Evolutionary conservation across 2,797 vertebrate species (phyloP).

Genomic region (Brachymystax lenok): DNA sequence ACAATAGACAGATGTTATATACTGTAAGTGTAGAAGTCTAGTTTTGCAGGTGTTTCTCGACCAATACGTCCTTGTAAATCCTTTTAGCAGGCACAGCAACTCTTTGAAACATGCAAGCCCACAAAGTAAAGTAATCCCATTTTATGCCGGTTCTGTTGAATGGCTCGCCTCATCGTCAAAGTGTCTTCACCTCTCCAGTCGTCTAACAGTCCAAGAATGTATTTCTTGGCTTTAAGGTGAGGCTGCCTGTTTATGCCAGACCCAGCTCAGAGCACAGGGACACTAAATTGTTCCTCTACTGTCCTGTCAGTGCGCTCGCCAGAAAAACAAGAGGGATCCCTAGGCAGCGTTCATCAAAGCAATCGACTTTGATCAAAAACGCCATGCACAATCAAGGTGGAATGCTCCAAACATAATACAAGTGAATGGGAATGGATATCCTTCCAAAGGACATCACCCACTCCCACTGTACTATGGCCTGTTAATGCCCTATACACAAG

Average conservation of each 20-base stretch:
- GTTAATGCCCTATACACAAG: conserved; percentile 54
- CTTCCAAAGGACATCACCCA: conserved; percentile 43
- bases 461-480: conserved; percentile 32
- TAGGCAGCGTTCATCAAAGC: conserved; percentile 81
- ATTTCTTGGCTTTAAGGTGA: conserved; percentile 71
- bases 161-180: conserved; percentile 56
- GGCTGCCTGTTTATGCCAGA: conserved; percentile 69
- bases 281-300: conserved; percentile 76
- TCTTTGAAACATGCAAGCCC: conserved; percentile 41
- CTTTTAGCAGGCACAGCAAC: conserved; percentile 22
- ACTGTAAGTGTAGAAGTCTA: neutral
- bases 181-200: conserved; percentile 49
- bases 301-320: conserved; percentile 78
- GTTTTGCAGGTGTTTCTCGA: conserved; percentile 22
- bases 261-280: conserved; percentile 60
- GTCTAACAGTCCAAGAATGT: conserved; percentile 68
- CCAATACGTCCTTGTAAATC: conserved; percentile 23
- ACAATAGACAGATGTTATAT: neutral
- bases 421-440: conserved; percentile 59
- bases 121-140: conserved; percentile 59
- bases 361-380: conserved; percentile 77
- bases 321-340: conserved; percentile 76
- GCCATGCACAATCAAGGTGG: conserved; percentile 74
- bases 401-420: conserved; percentile 66
- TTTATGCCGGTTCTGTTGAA: conserved; percentile 64